Evolutionary conservation across 2,888 invertebrate species (phyloP), one percentile per base, ranked within the genome.

Genomic region (Punctoribates punctum): DNA sequence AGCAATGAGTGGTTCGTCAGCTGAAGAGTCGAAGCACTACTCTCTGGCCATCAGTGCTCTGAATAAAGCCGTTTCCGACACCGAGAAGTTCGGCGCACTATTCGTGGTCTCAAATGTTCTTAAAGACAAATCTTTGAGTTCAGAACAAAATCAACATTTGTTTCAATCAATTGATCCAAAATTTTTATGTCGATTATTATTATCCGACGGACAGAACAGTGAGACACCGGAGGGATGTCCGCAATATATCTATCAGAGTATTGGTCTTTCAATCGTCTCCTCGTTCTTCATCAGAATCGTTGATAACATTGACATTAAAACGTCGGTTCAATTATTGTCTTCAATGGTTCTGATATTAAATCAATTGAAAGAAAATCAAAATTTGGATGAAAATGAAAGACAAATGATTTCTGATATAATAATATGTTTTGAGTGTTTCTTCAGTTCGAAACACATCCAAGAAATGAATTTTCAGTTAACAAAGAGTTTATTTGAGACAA

Each of bases 41-140:
- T 46, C 1, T 9, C 17, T 72, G 48, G 72, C 72, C 11, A 72
- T 72, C 25, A 25, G 20, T 72, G 72, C 48, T 13, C 8, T 72
- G 9, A 72, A 23, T 13, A 46, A 25, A 72, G 23, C 72, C 15
- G 72, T 46, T 42, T 25, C 72, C 0, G 72, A 72, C 17, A 72
- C 72, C 27, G 72, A 72, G 20, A 72, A 25, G 25, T 72, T 72
- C 27, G 72, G 48, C 0, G 72, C 72, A 25, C 72, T 72, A 27
- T 72, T 72, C 9, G 72, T 72, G 4, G 48, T 72, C 48, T 48
- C 48, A 8, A 20, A 72, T 48, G 38, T 72, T 23, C 23, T 72
- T 46, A 72, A 72, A 72, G 72, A 72, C 72, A 72, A 72, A 72
- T 46, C 25, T 42, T 48, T 72, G 48, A 72, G 72, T 72, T 42